Percentiles rank a stretch among this genome's conserved stretches.
Evolutionary conservation across 2,113 vertebrate genomes (phyloP).

Genomic region (Ciconia maguari): DNA sequence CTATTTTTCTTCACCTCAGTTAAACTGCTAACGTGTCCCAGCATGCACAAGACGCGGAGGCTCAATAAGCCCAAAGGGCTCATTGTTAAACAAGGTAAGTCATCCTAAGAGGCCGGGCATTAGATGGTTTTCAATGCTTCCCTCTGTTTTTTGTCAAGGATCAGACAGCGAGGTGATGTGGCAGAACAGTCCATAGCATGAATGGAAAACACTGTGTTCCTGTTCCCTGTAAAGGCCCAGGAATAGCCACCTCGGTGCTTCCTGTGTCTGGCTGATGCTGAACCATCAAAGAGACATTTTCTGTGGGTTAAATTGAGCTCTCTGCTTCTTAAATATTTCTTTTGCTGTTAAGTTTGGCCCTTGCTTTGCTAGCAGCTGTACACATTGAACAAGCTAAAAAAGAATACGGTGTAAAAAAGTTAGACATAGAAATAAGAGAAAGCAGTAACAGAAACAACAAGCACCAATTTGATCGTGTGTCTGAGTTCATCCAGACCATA

Average conservation of each 20-base stretch:
- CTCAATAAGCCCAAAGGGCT: background rate
- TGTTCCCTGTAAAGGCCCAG: background rate
- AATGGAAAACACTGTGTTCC: background rate
- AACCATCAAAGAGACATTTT: background rate
- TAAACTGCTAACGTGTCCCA: background rate
- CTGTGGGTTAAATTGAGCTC: background rate
- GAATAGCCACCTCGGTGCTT: background rate
- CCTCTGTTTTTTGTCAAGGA: background rate
- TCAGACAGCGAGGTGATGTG: background rate
- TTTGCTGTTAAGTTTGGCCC: background rate
- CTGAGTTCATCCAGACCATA: background rate
- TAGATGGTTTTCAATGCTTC: background rate
- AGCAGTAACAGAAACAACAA: background rate
- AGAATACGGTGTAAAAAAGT: background rate
- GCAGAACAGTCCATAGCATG: background rate
- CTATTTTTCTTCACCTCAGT: constrained; percentile 2
- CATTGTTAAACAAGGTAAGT: background rate
- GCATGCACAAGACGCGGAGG: background rate
- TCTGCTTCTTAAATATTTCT: background rate
- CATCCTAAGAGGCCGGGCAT: background rate
- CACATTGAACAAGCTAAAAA: background rate
- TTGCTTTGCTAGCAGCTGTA: background rate
- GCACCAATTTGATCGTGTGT: rapidly evolving
- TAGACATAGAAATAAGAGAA: background rate
- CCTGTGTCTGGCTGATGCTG: background rate